Percentiles rank a stretch among this genome's conserved stretches.
These are phyloP conservation scores for Drosophila watanabei DNA, from an alignment of 1,140 invertebrate species.

Conservation along the genomic window DNA sequence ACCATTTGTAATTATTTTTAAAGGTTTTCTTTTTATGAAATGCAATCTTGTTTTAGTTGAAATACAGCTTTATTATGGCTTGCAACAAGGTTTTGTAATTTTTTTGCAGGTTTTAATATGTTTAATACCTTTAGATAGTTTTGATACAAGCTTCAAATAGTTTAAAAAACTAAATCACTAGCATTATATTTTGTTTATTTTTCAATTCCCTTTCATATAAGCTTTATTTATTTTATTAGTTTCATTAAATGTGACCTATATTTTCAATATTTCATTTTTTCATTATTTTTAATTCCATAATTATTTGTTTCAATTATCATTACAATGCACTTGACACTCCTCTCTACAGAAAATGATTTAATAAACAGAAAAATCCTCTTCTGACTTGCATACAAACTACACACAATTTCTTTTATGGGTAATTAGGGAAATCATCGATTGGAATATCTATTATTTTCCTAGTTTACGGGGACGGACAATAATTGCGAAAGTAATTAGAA, in stretches of 20 bases:
- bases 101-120: neutral
- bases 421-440: neutral
- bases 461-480: constrained; percentile 9
- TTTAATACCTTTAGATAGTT: neutral
- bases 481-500: constrained; percentile 55
- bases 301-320: neutral
- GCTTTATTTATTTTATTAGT: neutral
- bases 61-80: neutral
- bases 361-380: neutral
- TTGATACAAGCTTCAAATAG: too few relatives aligned
- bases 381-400: neutral
- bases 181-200: neutral
- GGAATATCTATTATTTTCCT: constrained; percentile 26
- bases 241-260: neutral
- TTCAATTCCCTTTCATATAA: neutral
- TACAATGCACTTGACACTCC: neutral
- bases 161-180: neutral
- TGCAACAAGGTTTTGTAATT: neutral
- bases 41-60: neutral
- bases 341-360: neutral
- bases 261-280: neutral
- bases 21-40: neutral
- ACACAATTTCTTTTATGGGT: neutral
- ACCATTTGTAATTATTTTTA: neutral
- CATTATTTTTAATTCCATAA: neutral